Conservation (phyloP, 2,113 vertebrate genomes). For the Amphiprion percula region DNA sequence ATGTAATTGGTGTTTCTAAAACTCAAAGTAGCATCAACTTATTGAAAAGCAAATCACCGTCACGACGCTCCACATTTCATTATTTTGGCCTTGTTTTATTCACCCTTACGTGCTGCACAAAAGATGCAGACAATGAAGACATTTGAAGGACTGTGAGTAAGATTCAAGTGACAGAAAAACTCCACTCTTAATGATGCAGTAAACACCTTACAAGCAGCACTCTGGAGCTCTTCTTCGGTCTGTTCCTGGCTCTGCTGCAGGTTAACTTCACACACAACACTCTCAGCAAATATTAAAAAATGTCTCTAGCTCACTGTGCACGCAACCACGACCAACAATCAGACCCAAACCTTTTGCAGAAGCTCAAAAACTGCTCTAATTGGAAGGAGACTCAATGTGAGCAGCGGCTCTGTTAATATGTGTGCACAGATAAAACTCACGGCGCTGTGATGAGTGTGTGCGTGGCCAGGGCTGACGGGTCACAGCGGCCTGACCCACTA, state of each 20-base stretch:
- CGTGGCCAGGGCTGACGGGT: constrained; percentile 47
- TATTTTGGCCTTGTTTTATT: background rate
- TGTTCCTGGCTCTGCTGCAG: constrained; percentile 1
- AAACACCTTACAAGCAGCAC: background rate
- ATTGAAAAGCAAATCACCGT: background rate
- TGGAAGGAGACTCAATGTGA: constrained; percentile 18
- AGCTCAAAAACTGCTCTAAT: constrained; percentile 1
- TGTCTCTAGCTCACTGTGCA: background rate
- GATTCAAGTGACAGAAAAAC: no score
- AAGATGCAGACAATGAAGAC: background rate
- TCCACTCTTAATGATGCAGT: background rate
- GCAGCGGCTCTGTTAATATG: constrained; percentile 26
- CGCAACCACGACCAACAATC: constrained; percentile 12
- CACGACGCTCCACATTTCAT: background rate
- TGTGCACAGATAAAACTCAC: constrained; percentile 23
- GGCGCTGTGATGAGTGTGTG: background rate
- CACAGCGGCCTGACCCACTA: constrained; percentile 57
- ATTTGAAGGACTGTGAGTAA: no score
- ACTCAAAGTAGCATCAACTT: background rate
- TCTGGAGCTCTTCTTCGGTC: background rate
- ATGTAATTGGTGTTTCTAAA: background rate
- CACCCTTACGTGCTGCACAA: background rate
- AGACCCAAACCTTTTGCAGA: background rate
- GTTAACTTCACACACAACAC: constrained; percentile 12
- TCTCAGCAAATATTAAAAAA: no score